Conservation (phyloP, 92 coral and sea anemone genomes). For the Epizoanthus ramosus region DNA sequence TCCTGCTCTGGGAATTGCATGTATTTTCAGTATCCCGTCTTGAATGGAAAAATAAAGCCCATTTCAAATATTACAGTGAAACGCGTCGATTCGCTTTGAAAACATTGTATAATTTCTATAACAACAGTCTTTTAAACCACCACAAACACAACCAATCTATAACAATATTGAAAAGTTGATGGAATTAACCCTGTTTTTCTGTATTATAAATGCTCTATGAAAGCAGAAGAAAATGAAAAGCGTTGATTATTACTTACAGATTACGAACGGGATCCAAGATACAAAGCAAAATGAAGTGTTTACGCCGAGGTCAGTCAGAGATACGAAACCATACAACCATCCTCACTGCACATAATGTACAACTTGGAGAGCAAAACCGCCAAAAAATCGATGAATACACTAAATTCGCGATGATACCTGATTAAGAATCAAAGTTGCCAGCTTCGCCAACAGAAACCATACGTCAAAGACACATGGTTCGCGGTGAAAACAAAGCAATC, state of each 20-base stretch:
- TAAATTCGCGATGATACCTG: not conserved
- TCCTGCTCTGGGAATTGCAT: conserved; percentile 26
- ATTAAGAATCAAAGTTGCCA: not conserved
- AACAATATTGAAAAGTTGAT: not conserved
- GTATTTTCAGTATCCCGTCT: not conserved
- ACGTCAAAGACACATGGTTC: conserved; percentile 18
- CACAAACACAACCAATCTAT: not conserved
- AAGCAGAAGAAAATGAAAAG: not conserved
- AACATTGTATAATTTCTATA: not conserved
- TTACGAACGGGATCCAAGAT: not conserved
- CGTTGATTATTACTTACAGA: conserved; percentile 13
- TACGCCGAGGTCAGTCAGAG: not conserved
- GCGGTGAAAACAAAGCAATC: conserved; percentile 19
- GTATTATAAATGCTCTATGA: conserved; percentile 1
- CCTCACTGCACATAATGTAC: not conserved
- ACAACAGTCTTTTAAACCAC: no score
- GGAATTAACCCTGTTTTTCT: not conserved
- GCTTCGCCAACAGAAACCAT: not conserved
- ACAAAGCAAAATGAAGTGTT: not conserved
- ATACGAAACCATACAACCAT: not conserved
- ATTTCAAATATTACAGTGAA: no score
- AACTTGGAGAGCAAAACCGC: not conserved
- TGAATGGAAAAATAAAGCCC: no score
- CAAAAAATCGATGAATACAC: not conserved
- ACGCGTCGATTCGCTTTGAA: no score